These are phyloP conservation scores for Ophion slaviceki DNA, from an alignment of 2,888 invertebrate genomes.

Conservation along the genomic window DNA sequence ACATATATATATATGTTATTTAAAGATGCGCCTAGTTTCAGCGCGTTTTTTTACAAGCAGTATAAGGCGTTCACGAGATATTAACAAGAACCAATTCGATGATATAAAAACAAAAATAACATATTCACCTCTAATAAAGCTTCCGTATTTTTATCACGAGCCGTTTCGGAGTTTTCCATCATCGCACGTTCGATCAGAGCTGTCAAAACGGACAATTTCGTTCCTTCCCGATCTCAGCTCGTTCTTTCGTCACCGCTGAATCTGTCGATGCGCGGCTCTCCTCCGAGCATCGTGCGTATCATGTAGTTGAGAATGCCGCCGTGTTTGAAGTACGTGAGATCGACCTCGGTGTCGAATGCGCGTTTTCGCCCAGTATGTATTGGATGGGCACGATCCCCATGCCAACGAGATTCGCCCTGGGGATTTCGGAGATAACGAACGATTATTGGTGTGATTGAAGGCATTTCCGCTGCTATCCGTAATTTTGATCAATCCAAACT, in stretches of 20 bases:
- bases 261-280: slow-evolving; percentile 56
- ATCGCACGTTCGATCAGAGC: slow-evolving; percentile 39
- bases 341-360: slow-evolving; percentile 99
- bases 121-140: no score
- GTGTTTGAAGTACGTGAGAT: slow-evolving; percentile 95
- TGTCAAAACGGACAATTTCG: slow-evolving; percentile 45
- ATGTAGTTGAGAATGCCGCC: slow-evolving; percentile 99
- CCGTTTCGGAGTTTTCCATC: no score
- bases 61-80: no score
- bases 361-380: slow-evolving; percentile 92
- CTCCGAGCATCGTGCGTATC: slow-evolving; percentile 92
- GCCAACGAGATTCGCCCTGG: slow-evolving; percentile 96
- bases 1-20: no score
- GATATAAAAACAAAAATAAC: no score
- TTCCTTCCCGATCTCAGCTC: neutral
- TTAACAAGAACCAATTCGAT: no score
- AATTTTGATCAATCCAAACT: no score
- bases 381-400: slow-evolving; percentile 99
- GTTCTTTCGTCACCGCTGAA: neutral
- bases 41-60: no score
- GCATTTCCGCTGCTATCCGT: neutral
- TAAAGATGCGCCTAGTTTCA: no score
- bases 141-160: no score
- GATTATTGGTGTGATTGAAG: neutral
- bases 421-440: neutral